Base-by-base conservation (phyloP, 2,113 vertebrate genomes). In the Pontoporia blainvillei region DNA sequence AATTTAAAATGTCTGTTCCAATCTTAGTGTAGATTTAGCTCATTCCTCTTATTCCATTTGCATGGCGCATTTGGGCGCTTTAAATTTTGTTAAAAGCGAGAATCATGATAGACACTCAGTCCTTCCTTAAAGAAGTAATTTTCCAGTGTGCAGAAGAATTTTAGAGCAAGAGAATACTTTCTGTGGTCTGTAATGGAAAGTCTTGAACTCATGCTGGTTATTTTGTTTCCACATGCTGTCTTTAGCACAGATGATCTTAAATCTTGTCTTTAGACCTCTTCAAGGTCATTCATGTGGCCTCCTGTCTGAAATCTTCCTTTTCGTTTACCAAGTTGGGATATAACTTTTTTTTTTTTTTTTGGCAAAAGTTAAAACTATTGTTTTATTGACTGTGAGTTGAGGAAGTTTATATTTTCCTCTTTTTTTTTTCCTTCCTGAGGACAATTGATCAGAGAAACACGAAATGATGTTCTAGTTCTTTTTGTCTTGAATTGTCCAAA, bases 381-480 rank as follows among this genome's bases (percentile, higher is more conserved):
- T 86, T 97, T 96, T 98, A 95, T 94, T 97, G 20, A 71, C 57
- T 86, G 7, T 92, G 13, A 49, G 62, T 97, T 86, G 83, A 98
- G 90, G 73, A 97, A 97, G 46, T 90, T 97, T 36, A 46, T 72
- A 95, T 97, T 96, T 96, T 96, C 1, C 36, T 46, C 41, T 44
- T 9, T 9, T 49, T 75, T 75, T 85, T 64, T 89, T 73, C 75
- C 23, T 82, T 90, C 88, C 44, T 39, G 8, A 98, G 76, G 91
- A 94, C 62, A 97, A 44, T 91, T 96, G 97, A 97, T 95, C 96
- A 66, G 84, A 69, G 90, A 96, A 39, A 59, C 49, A 73, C 3
- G 94, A 95, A 66, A 83, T 61, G 91, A 79, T 89, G 71, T 41
- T 90, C 61, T 82, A 69, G 3, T 21, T 95, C 92, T 97, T 87